Base-by-base conservation (phyloP, 2,888 invertebrate genomes). In the Tetragonula carbonaria region DNA sequence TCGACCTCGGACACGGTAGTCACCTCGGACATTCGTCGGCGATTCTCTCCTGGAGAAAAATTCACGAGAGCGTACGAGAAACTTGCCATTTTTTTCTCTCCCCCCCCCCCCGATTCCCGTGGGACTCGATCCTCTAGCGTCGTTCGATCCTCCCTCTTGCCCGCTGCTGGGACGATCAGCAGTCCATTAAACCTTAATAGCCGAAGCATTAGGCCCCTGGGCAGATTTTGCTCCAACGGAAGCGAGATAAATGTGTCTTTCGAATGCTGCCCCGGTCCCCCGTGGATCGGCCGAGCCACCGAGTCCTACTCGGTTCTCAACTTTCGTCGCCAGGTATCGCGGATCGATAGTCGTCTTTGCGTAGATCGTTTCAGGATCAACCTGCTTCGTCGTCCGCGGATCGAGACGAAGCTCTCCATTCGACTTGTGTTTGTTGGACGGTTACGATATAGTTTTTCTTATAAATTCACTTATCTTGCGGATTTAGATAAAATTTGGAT, bases 181-280 rank as follows among this genome's bases (percentile, higher is more conserved):
- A 91, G 91, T 91, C 91, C 90, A 88, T 91, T 92, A 92, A 91
- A 92, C 86, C 91, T 91, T 93, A 92, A 93, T 93, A 92, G 91
- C 91, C 92, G 90, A 92, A 92, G 91, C 92, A 93, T 92, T 91
- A 91, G 92, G 91, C 93, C 91, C 93, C 82, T 90, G 92, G 92
- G 93, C 91, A 92, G 90, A 93, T 93, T 93, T 91, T 90, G 90
- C 91, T 92, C 90, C 82, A 85, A 86, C 90, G 84, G 85, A 90
- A 90, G 86, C 88, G 90, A 90, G 92, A 93, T 92, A 92, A 93
- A 93, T 93, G 90, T 91, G 88, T 91, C 89, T 91, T 91, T 91
- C 87, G 83, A 91, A 88, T 75, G 79, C 77, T 83, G 84, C 86
- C 77, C 86, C 77, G 86, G 85, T 91, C 90, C 89, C 90, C 73